Conservation (phyloP, 1,140 invertebrate genomes). For the Stratiolaelaps scimitus region DNA sequence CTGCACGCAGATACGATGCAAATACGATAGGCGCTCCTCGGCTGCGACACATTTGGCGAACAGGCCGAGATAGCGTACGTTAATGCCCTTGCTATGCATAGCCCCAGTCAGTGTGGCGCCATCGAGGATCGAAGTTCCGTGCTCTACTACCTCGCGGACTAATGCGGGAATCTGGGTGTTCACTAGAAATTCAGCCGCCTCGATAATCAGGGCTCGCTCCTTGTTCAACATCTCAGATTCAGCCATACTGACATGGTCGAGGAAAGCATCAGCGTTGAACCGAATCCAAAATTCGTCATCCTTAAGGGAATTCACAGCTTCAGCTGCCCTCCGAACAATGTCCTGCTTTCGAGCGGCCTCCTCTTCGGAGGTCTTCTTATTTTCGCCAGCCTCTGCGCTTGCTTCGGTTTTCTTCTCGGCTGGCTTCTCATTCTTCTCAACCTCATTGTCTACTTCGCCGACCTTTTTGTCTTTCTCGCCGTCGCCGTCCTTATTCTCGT, state of each 20-base stretch:
- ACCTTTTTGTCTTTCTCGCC: constrained; percentile 28
- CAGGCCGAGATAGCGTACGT: constrained; percentile 87
- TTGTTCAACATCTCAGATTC: constrained; percentile 54
- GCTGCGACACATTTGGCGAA: constrained; percentile 61
- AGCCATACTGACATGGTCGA: constrained; percentile 73
- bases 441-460: constrained; percentile 41
- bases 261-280: constrained; percentile 97
- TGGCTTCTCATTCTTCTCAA: constrained; percentile 37
- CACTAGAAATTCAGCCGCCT: constrained; percentile 87
- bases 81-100: constrained; percentile 83
- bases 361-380: constrained; percentile 31
- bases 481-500: constrained; percentile 33
- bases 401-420: constrained; percentile 37
- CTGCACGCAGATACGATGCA: constrained; percentile 46
- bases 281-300: constrained; percentile 83
- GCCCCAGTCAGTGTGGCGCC: constrained; percentile 83
- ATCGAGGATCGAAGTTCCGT: constrained; percentile 83
- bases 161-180: constrained; percentile 84
- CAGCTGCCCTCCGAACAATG: constrained; percentile 73
- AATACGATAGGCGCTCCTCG: constrained; percentile 60
- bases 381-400: constrained; percentile 31
- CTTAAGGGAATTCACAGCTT: constrained; percentile 78
- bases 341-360: constrained; percentile 60
- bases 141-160: constrained; percentile 79
- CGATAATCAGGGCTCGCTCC: constrained; percentile 76